Evolutionary conservation across 2,113 vertebrate genomes (phyloP), one percentile per base, ranked within the genome.

Genomic region (Ptychochromis oligacanthus): DNA sequence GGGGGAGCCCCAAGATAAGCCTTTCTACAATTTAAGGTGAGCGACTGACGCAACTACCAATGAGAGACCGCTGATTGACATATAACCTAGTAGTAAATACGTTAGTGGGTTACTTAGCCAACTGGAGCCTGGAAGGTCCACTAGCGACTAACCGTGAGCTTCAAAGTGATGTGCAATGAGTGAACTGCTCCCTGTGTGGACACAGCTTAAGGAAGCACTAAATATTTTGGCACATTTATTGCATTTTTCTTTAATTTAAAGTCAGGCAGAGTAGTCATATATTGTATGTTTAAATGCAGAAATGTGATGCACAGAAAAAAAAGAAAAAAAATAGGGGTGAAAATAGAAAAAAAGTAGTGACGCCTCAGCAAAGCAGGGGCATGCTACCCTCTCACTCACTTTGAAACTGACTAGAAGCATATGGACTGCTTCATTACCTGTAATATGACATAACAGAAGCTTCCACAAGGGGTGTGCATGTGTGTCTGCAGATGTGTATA

Each of bases 351-450:
- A 20, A 24, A 57, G 28, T 26, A 36, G 15, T 2, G 7, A 46
- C 40, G 46, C 14, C 26, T 43, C 55, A 49, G 61, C 34, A 57
- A 31, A 76, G 34, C 26, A 75, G 18, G 57, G 22, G 46, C 20
- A 59, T 38, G 57, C 77, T 74, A 36, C 11, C 28, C 46, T 78
- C 67, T 70, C 79, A 64, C 62, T 77, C 83, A 72, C 78, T 90
- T 75, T 80, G 31, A 88, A 78, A 57, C 77, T 89, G 85, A 91
- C 82, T 85, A 40, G 36, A 52, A 89, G 86, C 93, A 93, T 93
- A 92, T 90, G 90, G 89, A 79, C 79, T 75, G 78, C 75, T 90
- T 94, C 90, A 95, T 93, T 93, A 92, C 81, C 84, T 93, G 79
- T 93, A 94, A 93, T 94, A 75, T 67, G 70, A 59, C 62, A 80